A percentile compares a stretch with the other conserved stretches of the same genome.
These are phyloP conservation scores for Coenonympha glycerion DNA, from an alignment of 2,888 invertebrate species.

Conservation along the genomic window DNA sequence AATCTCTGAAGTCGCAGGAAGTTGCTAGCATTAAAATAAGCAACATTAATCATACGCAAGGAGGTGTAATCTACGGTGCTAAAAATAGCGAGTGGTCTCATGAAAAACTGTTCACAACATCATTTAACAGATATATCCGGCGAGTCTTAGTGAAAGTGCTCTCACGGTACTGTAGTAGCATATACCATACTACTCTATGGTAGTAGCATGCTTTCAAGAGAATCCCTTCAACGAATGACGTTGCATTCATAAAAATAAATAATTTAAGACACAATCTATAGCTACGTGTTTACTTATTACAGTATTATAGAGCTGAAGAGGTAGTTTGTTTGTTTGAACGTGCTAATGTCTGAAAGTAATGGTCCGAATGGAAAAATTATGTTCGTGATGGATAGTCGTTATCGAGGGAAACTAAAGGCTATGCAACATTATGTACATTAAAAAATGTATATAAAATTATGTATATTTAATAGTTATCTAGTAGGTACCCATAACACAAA, in stretches of 20 bases:
- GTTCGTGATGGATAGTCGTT: too few species aligned
- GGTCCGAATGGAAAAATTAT: too few species aligned
- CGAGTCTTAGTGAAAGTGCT: slow-evolving; percentile 34
- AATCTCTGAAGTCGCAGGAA: slow-evolving; percentile 21
- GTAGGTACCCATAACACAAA: too few species aligned
- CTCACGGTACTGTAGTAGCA: slow-evolving; percentile 30
- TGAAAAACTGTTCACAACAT: slow-evolving; percentile 23
- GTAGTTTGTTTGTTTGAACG: too few species aligned
- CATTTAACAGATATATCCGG: slow-evolving; percentile 37
- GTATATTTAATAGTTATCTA: too few species aligned
- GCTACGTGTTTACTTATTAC: too few species aligned
- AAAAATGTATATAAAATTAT: too few species aligned
- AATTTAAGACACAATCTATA: not conserved
- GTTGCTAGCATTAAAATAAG: slow-evolving; percentile 27
- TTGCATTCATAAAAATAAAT: not conserved
- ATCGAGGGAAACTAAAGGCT: too few species aligned
- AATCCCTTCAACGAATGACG: not conserved
- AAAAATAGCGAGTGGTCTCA: slow-evolving; percentile 12
- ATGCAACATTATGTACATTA: too few species aligned
- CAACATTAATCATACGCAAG: slow-evolving; percentile 27
- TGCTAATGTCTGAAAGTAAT: too few species aligned
- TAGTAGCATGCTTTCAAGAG: slow-evolving; percentile 1
- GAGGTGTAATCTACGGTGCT: slow-evolving; percentile 23
- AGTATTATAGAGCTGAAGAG: too few species aligned
- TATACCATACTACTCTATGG: too few species aligned